phyloP scores from a whole-genome alignment of 2,888 invertebrate genomes.

The Zelleria hepariella region DNA sequence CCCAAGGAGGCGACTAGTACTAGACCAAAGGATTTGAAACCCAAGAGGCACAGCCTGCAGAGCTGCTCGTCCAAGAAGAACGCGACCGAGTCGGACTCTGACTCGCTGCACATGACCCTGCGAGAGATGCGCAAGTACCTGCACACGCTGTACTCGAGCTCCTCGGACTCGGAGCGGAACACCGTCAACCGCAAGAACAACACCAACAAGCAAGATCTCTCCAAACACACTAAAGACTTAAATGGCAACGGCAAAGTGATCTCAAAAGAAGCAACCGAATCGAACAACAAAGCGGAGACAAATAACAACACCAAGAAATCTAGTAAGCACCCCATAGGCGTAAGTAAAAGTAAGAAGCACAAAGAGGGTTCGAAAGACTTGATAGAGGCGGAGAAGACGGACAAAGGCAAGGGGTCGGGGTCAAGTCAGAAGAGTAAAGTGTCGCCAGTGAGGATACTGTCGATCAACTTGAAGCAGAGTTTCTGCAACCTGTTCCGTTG shows the following conservation, averaged over 20 bases:
- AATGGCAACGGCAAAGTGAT: constrained; percentile 30
- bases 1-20: constrained; percentile 26
- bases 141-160: constrained; percentile 85
- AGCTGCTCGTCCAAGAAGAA: constrained; percentile 74
- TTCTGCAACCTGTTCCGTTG: constrained; percentile 89
- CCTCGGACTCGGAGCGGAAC: constrained; percentile 75
- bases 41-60: constrained; percentile 79
- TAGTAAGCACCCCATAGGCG: constrained; percentile 71
- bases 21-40: constrained; percentile 50
- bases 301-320: constrained; percentile 61
- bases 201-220: constrained; percentile 53
- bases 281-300: constrained; percentile 39
- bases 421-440: constrained; percentile 70
- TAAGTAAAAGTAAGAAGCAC: constrained; percentile 75
- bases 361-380: constrained; percentile 50
- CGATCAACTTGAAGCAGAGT: constrained; percentile 85
- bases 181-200: constrained; percentile 62
- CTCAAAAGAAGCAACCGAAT: constrained; percentile 46
- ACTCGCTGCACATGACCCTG: constrained; percentile 85
- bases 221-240: constrained; percentile 41
- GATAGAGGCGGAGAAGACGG: constrained; percentile 56
- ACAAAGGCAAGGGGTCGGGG: constrained; percentile 31
- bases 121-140: constrained; percentile 88
- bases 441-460: constrained; percentile 76
- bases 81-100: constrained; percentile 71